Percentiles rank a stretch among this genome's conserved stretches.
phyloP scores from a whole-genome alignment of 1,140 invertebrate genomes.

The Drosophila nigrodunni region DNA sequence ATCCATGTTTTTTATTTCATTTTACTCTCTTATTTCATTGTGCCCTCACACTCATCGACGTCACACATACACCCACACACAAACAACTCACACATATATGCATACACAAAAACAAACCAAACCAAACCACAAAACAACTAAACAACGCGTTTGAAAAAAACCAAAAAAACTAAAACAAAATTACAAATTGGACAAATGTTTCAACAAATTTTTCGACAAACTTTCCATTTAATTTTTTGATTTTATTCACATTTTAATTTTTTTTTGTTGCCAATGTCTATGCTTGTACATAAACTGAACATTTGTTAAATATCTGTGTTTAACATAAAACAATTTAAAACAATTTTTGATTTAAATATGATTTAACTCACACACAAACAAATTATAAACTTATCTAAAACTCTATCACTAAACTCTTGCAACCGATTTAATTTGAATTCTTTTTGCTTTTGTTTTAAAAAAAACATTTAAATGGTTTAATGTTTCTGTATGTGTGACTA shows the following conservation, averaged over 20 bases:
- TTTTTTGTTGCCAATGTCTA: constrained; percentile 22
- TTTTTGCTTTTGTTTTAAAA: constrained; percentile 43
- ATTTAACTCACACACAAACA: not conserved
- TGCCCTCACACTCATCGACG: constrained; percentile 44
- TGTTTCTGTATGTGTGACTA: constrained; percentile 78
- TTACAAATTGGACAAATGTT: constrained; percentile 57
- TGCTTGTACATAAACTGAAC: constrained; percentile 35
- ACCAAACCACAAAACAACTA: constrained; percentile 37
- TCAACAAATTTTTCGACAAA: constrained; percentile 36
- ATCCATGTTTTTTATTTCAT: constrained; percentile 67
- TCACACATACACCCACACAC: constrained; percentile 15
- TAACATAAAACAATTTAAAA: constrained; percentile 13
- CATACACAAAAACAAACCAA: constrained; percentile 18
- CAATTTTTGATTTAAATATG: constrained; percentile 16
- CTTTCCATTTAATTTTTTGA: constrained; percentile 33
- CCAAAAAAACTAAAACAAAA: constrained; percentile 22
- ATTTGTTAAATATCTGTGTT: constrained; percentile 22
- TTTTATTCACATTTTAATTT: not conserved
- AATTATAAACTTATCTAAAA: constrained; percentile 1
- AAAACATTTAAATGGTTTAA: constrained; percentile 63
- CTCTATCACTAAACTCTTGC: constrained; percentile 12
- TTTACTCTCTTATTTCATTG: constrained; percentile 80
- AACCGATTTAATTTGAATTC: constrained; percentile 2
- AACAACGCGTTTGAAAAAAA: constrained; percentile 75
- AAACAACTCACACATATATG: constrained; percentile 1